Evolutionary conservation across 2,888 invertebrate species (phyloP), one percentile per base, ranked within the genome.

Genomic region (Odontomyia ornata): DNA sequence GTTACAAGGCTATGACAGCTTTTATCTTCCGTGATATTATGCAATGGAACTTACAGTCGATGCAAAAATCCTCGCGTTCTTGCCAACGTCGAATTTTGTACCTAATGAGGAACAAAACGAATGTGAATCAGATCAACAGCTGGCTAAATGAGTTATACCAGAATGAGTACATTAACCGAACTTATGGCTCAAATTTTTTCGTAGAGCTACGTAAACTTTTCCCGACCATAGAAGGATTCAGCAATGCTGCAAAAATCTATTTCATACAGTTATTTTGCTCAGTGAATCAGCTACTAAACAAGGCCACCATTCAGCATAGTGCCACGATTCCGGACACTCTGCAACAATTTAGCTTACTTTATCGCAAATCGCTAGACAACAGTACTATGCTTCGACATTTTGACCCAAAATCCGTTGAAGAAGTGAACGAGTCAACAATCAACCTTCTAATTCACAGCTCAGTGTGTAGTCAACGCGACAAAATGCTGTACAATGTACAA

Each of bases 51-150:
- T 83, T 87, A 1, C 85, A 83, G 0, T 89, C 91, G 0, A 85
- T 86, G 30, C 91, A 92, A 82, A 94, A 94, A 84, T 93, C 93
- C 0, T 90, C 92, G 0, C 85, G 88, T 64, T 91, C 93, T 0
- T 92, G 93, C 81, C 89, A 90, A 80, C 87, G 93, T 13, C 88
- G 93, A 21, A 84, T 91, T 1, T 83, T 89, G 56, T 91, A 91
- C 82, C 88, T 93, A 82, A 84, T 91, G 82, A 89, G 89, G 80
- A 90, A 90, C 80, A 87, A 89, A 0, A 86, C 88, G 3, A 91
- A 91, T 1, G 83, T 88, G 15, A 88, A 90, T 47, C 91, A 91
- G 80, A 88, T 92, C 0, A 86, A 89, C 4, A 85, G 91, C 13
- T 91, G 90, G 82, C 84, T 91, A 4, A 89, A 91, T 77, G 90